Evolutionary conservation across 2,113 vertebrate genomes (phyloP), one percentile per base, ranked within the genome.

Genomic region (Heteronetta atricapilla): DNA sequence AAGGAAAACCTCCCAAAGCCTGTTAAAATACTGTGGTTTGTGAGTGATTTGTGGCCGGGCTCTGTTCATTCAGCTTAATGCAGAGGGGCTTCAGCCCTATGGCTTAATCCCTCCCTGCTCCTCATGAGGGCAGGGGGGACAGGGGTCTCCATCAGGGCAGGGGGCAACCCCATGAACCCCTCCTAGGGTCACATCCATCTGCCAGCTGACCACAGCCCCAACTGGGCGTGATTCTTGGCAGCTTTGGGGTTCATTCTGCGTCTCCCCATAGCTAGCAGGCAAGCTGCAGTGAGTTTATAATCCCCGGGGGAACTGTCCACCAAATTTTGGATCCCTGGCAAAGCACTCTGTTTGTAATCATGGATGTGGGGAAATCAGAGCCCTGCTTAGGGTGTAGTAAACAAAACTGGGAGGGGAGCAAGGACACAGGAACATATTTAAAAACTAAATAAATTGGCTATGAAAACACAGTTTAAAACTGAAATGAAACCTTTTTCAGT

Each of bases 221-320:
- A 56, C 56, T 86, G 56, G 40, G 52, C 79, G 82, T 88, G 93
- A 96, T 93, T 90, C 90, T 96, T 96, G 94, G 76, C 90, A 91
- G 80, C 34, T 68, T 3, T 0, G 53, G 62, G 86, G 28, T 92
- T 95, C 56, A 53, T 73, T 94, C 94, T 86, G 86, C 69, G 58
- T 88, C 86, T 90, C 48, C 40, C 62, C 28, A 12, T 72, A 75
- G 74, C 77, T 50, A 94, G 40, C 68, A 84, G 88, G 69, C 15
- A 4, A 82, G 67, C 63, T 83, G 62, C 76, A 48, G 20, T 46
- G 79, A 81, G 64, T 19, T 91, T 92, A 78, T 55, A 94, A 95
- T 4, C 11, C 79, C 23, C 10, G 42, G 34, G 18, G 56, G 66
- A 60, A 68, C 78, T 46, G 23, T 72, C 56, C 52, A 74, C 76